Percentiles rank a stretch among this genome's conserved stretches.
Conservation (phyloP, 1,140 invertebrate genomes). For the Anoplophora glabripennis region DNA sequence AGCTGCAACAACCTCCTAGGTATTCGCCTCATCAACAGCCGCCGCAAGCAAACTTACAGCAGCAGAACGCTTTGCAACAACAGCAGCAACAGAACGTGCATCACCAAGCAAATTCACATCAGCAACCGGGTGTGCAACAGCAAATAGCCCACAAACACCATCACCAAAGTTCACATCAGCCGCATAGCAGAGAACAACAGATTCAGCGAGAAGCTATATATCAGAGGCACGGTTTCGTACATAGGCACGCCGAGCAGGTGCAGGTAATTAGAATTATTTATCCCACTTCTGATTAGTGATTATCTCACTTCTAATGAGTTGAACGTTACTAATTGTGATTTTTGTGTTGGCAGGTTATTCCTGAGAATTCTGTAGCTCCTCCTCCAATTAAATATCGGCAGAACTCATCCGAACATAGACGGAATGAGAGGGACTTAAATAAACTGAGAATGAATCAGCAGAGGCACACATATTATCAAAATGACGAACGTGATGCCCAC, state of each 20-base stretch:
- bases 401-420: constrained; percentile 30
- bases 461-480: constrained; percentile 39
- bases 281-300: too few relatives aligned
- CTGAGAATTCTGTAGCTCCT: constrained; percentile 41
- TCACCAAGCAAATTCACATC: too few relatives aligned
- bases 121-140: too few relatives aligned
- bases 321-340: too few relatives aligned
- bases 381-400: constrained; percentile 37
- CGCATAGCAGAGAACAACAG: constrained; percentile 34
- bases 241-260: constrained; percentile 47
- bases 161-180: not conserved
- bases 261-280: constrained; percentile 26
- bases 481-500: constrained; percentile 37
- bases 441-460: constrained; percentile 28
- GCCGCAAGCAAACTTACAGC: too few relatives aligned
- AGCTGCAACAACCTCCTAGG: not conserved
- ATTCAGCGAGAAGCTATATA: constrained; percentile 42
- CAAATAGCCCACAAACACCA: not conserved
- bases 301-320: too few relatives aligned
- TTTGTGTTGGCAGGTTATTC: constrained; percentile 33
- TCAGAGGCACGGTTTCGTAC: constrained; percentile 46
- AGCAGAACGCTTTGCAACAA: too few relatives aligned
- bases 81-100: too few relatives aligned
- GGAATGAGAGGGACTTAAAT: constrained; percentile 32
- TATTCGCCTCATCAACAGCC: not conserved